A percentile compares a stretch with the other conserved stretches of the same genome.
Conservation (phyloP, 1,140 invertebrate species). For the Steinernema feltiae region DNA sequence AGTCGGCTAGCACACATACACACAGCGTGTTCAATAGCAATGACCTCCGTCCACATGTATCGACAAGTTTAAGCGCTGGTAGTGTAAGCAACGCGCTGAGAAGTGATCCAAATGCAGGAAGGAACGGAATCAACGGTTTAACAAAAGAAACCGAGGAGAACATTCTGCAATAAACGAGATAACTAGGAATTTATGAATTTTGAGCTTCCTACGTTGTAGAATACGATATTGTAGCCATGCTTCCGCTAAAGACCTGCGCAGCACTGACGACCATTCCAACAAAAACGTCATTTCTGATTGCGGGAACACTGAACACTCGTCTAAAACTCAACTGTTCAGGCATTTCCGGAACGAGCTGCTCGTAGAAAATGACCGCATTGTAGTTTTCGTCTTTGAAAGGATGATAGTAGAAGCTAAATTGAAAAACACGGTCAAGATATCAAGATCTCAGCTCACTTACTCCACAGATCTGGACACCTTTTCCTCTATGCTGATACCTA, state of each 20-base stretch:
- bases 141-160: conserved; percentile 42
- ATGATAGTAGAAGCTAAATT: not conserved
- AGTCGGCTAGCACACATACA: conserved; percentile 40
- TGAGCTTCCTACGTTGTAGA: conserved; percentile 39
- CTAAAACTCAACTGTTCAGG: not conserved
- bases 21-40: conserved; percentile 41
- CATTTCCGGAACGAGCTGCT: not conserved
- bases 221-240: conserved; percentile 43
- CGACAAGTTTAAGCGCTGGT: conserved; percentile 43
- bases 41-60: conserved; percentile 38
- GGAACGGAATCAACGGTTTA: conserved; percentile 34
- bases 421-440: conserved; percentile 1
- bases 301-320: conserved; percentile 20
- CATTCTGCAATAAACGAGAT: too few species aligned
- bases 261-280: conserved; percentile 44
- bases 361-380: not conserved
- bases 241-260: conserved; percentile 42
- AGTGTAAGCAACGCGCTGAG: conserved; percentile 41
- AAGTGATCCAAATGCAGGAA: conserved; percentile 40
- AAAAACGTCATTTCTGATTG: conserved; percentile 29
- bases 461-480: not conserved
- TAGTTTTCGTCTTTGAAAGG: not conserved
- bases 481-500: not conserved
- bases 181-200: too few species aligned
- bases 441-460: not conserved